These are phyloP conservation scores for Ahaetulla prasina DNA, from an alignment of 2,113 vertebrate genomes.

Conservation along the genomic window DNA sequence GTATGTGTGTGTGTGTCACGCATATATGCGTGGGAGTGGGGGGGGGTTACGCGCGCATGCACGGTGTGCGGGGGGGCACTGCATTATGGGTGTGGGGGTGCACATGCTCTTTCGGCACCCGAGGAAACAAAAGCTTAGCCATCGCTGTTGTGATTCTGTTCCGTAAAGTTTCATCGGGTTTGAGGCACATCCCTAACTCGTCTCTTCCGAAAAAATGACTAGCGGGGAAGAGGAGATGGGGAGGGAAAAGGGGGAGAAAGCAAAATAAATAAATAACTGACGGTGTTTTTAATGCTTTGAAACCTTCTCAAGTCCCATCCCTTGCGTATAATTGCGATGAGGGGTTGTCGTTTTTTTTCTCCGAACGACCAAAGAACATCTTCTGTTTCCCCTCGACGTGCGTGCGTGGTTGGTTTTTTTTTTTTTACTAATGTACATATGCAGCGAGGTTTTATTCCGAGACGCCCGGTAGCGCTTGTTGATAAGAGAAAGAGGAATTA, in stretches of 20 bases:
- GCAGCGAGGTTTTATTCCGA: background rate
- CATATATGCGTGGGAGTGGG: too few relatives aligned
- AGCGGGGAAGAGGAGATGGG: background rate
- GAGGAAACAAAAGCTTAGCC: too few relatives aligned
- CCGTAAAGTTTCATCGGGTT: background rate
- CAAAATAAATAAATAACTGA: background rate
- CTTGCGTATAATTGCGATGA: background rate
- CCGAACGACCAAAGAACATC: slow-evolving; percentile 55
- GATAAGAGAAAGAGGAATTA: background rate
- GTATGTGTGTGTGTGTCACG: too few relatives aligned
- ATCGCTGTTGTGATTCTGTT: background rate
- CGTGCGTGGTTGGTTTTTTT: too few relatives aligned
- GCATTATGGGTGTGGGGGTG: too few relatives aligned
- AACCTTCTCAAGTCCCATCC: background rate
- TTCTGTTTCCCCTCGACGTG: slow-evolving; percentile 27
- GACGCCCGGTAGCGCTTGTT: background rate
- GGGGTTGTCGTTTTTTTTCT: slow-evolving; percentile 12
- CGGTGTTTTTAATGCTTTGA: background rate
- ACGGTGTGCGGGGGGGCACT: too few relatives aligned
- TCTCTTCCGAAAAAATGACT: background rate
- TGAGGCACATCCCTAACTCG: background rate
- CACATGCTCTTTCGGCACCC: too few relatives aligned
- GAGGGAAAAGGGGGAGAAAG: accelerated
- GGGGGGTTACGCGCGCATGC: too few relatives aligned
- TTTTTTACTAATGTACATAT: slow-evolving; percentile 33